These are phyloP conservation scores for Limosa lapponica DNA, from an alignment of 2,797 vertebrate genomes.

Conservation along the genomic window DNA sequence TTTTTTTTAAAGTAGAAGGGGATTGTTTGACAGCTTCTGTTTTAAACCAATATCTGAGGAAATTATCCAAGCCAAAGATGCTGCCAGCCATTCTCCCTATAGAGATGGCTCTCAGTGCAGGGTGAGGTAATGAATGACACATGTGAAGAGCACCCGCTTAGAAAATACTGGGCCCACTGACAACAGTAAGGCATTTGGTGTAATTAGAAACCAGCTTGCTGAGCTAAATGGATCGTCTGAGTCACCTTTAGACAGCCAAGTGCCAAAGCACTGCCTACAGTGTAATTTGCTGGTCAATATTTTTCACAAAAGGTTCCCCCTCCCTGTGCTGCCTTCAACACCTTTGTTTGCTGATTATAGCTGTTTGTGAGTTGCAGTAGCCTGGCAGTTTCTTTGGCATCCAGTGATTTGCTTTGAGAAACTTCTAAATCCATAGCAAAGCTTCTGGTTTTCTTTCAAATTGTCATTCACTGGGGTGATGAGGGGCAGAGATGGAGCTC, in stretches of 20 bases:
- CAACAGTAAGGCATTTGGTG: constrained; percentile 45
- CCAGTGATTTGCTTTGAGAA: constrained; percentile 35
- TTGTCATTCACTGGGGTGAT: constrained; percentile 13
- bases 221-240: constrained; percentile 28
- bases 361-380: neutral
- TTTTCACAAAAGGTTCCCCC: constrained; percentile 37
- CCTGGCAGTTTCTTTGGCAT: constrained; percentile 36
- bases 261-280: constrained; percentile 39
- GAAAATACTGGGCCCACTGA: constrained; percentile 46
- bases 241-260: constrained; percentile 40
- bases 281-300: constrained; percentile 60
- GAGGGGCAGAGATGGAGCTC: neutral
- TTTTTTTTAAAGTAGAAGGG: neutral
- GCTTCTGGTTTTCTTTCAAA: constrained; percentile 30
- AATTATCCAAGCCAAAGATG: neutral
- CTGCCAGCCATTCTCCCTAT: constrained; percentile 13
- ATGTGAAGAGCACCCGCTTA: constrained; percentile 19
- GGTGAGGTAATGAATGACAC: constrained; percentile 42
- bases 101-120: neutral
- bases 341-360: neutral
- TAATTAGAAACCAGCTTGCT: constrained; percentile 63
- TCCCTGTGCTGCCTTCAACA: neutral
- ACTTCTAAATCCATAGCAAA: constrained; percentile 35
- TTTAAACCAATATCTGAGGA: constrained; percentile 10
- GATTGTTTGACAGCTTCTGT: neutral